Conservation (phyloP, 2,797 vertebrate genomes). For the Bovichtus diacanthus region DNA sequence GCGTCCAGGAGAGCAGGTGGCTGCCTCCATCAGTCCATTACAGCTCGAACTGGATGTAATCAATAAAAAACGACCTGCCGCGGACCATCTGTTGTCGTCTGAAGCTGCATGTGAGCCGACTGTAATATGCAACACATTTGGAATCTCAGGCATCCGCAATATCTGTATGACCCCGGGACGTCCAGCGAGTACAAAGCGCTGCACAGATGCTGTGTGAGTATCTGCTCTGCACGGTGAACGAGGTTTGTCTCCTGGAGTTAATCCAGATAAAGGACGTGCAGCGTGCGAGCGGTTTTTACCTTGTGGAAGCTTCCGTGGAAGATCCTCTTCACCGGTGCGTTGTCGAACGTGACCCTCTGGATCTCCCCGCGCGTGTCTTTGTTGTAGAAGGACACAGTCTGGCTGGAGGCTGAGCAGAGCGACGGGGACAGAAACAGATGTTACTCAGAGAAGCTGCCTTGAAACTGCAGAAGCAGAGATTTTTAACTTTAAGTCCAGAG, state of each 20-base stretch:
- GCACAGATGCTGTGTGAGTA: background rate
- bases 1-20: slow-evolving; percentile 3
- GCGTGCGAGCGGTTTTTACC: slow-evolving; percentile 84
- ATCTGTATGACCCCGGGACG: slow-evolving; percentile 41
- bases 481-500: no score
- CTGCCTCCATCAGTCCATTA: background rate
- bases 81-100: slow-evolving; percentile 58
- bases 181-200: slow-evolving; percentile 49
- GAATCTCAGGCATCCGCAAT: slow-evolving; percentile 65
- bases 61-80: slow-evolving; percentile 9
- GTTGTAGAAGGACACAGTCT: slow-evolving; percentile 96
- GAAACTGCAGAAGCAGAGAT: no score
- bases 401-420: slow-evolving; percentile 87
- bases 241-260: background rate
- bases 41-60: slow-evolving; percentile 1
- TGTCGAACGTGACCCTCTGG: slow-evolving; percentile 92
- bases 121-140: slow-evolving; percentile 62
- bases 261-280: background rate
- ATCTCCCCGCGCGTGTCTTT: slow-evolving; percentile 91
- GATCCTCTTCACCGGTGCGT: slow-evolving; percentile 89
- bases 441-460: no score
- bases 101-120: slow-evolving; percentile 33
- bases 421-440: background rate
- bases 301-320: slow-evolving; percentile 99
- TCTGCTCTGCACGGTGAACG: background rate